Evolutionary conservation across 2,113 vertebrate genomes (phyloP).

Genomic region (Silurus asotus): DNA sequence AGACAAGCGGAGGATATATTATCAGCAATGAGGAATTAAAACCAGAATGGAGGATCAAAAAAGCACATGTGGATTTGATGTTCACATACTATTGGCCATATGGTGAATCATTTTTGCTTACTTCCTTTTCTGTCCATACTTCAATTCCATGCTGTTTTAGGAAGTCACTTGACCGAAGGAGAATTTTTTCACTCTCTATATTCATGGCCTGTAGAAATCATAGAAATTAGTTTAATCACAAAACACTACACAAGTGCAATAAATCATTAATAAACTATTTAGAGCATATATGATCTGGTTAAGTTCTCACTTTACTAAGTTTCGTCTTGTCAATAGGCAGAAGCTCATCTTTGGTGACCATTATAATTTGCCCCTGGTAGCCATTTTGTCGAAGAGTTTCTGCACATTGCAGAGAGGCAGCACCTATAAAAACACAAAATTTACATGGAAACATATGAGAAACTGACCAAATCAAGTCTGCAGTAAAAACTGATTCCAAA

Average conservation of each 20-base stretch:
- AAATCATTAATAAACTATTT: background rate
- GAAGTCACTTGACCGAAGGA: slow-evolving; percentile 78
- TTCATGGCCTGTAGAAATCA: slow-evolving; percentile 71
- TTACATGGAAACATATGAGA: background rate
- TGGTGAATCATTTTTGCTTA: slow-evolving; percentile 43
- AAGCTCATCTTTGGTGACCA: slow-evolving; percentile 77
- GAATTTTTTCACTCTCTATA: slow-evolving; percentile 68
- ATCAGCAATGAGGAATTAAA: background rate
- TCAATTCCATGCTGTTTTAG: slow-evolving; percentile 74
- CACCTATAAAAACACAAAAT: slow-evolving; percentile 67
- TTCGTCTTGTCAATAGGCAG: slow-evolving; percentile 82
- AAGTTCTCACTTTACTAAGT: slow-evolving; percentile 79
- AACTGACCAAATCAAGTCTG: background rate
- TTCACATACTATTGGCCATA: background rate
- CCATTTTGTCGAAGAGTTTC: slow-evolving; percentile 84
- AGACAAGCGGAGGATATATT: background rate
- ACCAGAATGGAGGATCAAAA: background rate
- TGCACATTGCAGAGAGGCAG: slow-evolving; percentile 82
- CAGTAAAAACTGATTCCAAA: background rate
- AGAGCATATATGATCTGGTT: background rate
- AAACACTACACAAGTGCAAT: background rate
- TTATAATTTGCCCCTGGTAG: slow-evolving; percentile 79
- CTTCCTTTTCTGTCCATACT: slow-evolving; percentile 80
- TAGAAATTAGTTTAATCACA: background rate
- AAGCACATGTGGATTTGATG: background rate